These are phyloP conservation scores for Hybognathus amarus DNA, from an alignment of 2,797 vertebrate genomes.

Conservation along the genomic window DNA sequence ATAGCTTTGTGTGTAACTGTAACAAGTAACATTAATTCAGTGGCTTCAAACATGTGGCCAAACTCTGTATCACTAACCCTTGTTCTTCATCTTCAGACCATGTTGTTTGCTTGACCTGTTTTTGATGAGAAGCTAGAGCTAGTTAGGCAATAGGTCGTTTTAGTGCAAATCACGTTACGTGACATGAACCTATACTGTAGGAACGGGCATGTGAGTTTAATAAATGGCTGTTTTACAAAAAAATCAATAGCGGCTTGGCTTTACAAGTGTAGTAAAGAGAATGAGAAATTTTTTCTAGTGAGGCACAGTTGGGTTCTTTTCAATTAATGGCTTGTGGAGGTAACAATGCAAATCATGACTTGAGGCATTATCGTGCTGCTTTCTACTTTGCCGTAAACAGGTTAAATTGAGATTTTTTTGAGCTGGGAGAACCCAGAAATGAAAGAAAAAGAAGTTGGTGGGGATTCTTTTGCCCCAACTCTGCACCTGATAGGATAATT, in stretches of 20 bases:
- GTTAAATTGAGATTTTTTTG: constrained; percentile 11
- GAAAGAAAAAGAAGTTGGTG: neutral
- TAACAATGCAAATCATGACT: constrained; percentile 37
- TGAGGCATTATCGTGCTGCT: neutral
- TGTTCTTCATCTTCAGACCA: constrained; percentile 29
- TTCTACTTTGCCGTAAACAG: neutral
- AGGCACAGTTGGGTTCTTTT: constrained; percentile 40
- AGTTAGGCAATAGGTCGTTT: constrained; percentile 8
- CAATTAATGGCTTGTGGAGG: constrained; percentile 47
- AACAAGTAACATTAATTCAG: constrained; percentile 47
- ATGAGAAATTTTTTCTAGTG: constrained; percentile 26
- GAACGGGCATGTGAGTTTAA: constrained; percentile 1
- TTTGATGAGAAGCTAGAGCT: neutral
- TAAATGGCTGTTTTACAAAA: constrained; percentile 41
- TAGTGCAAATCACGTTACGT: neutral
- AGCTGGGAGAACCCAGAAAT: neutral
- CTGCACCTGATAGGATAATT: neutral
- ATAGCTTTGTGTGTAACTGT: constrained; percentile 45
- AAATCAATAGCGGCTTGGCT: constrained; percentile 47
- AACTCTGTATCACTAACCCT: constrained; percentile 9
- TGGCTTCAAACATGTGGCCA: constrained; percentile 25
- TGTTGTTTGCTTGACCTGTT: neutral
- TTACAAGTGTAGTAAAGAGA: constrained; percentile 40
- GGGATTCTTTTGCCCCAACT: neutral
- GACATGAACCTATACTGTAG: neutral